These are phyloP conservation scores for Amphilophus citrinellus DNA, from an alignment of 2,113 vertebrate species.

Conservation along the genomic window DNA sequence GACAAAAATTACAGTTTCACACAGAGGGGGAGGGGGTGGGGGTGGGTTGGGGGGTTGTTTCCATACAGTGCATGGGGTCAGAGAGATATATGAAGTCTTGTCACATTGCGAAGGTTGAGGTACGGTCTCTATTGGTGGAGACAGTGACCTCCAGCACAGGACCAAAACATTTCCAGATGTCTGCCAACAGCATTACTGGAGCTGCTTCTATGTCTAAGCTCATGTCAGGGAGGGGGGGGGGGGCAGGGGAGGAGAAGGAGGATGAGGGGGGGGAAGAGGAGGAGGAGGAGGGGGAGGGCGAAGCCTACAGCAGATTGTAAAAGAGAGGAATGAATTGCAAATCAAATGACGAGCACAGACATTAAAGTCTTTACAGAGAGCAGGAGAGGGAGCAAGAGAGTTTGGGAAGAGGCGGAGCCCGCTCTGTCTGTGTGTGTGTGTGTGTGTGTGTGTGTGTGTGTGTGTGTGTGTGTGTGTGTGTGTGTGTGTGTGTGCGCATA, in stretches of 20 bases:
- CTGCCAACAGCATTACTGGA: slow-evolving; percentile 66
- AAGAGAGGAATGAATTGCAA: slow-evolving; percentile 57
- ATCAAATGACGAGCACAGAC: slow-evolving; percentile 59
- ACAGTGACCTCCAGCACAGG: slow-evolving; percentile 73
- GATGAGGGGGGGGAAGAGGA: background rate
- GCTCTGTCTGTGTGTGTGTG: background rate
- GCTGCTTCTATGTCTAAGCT: slow-evolving; percentile 43
- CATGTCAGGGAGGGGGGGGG: background rate
- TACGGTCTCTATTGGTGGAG: slow-evolving; percentile 73
- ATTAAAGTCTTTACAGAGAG: slow-evolving; percentile 57
- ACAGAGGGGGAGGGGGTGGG: background rate
- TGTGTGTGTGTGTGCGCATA: background rate
- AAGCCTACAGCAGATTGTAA: slow-evolving; percentile 40
- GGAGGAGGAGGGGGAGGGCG: background rate
- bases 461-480: background rate
- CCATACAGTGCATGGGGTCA: slow-evolving; percentile 50
- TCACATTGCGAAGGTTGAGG: slow-evolving; percentile 67
- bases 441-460: background rate
- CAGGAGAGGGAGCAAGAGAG: slow-evolving; percentile 28
- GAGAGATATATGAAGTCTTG: slow-evolving; percentile 75
- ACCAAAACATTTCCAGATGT: slow-evolving; percentile 79
- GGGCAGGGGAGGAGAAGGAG: background rate
- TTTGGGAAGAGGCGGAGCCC: background rate
- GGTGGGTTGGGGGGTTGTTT: background rate
- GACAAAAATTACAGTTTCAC: slow-evolving; percentile 1